Base-by-base conservation (phyloP, 2,888 invertebrate species). In the Drosophila paracracens region DNA sequence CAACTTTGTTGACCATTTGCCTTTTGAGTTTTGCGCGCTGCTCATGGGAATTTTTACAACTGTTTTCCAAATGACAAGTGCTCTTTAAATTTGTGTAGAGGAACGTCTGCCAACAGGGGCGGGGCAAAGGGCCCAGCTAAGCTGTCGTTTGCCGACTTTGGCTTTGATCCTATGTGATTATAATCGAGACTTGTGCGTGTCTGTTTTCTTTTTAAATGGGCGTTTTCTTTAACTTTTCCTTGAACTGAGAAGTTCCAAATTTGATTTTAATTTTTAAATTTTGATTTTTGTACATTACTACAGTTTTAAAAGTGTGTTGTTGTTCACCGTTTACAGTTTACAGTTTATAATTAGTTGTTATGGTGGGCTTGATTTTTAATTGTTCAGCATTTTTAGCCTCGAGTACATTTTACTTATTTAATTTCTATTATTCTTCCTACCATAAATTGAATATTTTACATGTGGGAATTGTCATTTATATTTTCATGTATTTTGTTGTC, bases 31-130 rank as follows among this genome's bases (percentile, higher is more conserved):
- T 73, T 63, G 65, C 70, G 67, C 58, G 0, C 25, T 67, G 43
- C 73, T 69, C 75, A 78, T 87, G 86, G 82, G 86, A 88, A 87
- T 77, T 82, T 76, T 79, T 67, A 82, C 86, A 87, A 88, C 74
- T 88, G 86, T 86, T 81, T 76, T 76, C 59, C 63, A 70, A 25
- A 53, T 82, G 86, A 82, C 86, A 88, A 82, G 86, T 86, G 82
- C 81, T 70, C 78, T 80, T 81, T 61, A 63, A 57, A 29, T 61
- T 53, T 62, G 27, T 36, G 7, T 21, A 11, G 38, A 35, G 27
- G 21, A 31, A 27, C 29, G 29, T 16, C 5, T 21, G 10, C n/a
- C 4, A n/a, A 6, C 16, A 5, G 31, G 56, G 8, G 36, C 10
- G 27, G n/a, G 4, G 36, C 16, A 46, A 3, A 25, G 46, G 16